phyloP scores from a whole-genome alignment of 2,113 vertebrate species.

The Romanogobio albipinnatus region DNA sequence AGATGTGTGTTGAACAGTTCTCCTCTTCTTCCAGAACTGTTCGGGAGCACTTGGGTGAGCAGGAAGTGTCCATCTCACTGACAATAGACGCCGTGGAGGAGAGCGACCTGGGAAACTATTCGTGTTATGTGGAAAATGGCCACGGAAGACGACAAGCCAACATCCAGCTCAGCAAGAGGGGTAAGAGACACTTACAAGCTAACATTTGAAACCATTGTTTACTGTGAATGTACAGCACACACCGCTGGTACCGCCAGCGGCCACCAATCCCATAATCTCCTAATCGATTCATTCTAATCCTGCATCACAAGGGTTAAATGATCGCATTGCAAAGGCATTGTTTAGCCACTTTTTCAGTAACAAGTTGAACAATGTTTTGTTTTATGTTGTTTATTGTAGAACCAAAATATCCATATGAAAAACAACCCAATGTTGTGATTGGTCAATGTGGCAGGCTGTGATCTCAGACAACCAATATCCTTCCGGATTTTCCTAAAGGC shows the following conservation, averaged over 20 bases:
- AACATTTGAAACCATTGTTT: neutral
- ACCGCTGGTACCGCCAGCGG: no score
- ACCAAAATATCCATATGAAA: neutral
- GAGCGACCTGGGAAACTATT: conserved; percentile 92
- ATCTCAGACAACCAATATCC: neutral
- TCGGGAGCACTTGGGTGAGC: conserved; percentile 93
- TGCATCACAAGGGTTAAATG: no score
- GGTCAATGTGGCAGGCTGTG: neutral
- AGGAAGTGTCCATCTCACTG: conserved; percentile 90
- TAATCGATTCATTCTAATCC: neutral
- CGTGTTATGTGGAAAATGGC: conserved; percentile 92
- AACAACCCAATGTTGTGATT: neutral
- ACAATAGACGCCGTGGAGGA: conserved; percentile 90
- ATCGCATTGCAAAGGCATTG: no score
- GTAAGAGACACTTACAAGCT: conserved; percentile 67
- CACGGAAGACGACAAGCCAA: conserved; percentile 89
- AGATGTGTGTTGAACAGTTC: neutral
- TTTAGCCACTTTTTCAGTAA: neutral
- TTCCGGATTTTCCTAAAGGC: neutral
- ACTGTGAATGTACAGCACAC: no score
- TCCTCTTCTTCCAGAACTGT: conserved; percentile 76
- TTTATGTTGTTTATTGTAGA: neutral
- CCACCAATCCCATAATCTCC: neutral
- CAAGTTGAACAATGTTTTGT: neutral
- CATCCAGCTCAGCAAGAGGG: conserved; percentile 87